Percentiles rank a stretch among this genome's conserved stretches.
Evolutionary conservation across 2,888 invertebrate genomes (phyloP).

Genomic region (Ischnus inquisitorius): DNA sequence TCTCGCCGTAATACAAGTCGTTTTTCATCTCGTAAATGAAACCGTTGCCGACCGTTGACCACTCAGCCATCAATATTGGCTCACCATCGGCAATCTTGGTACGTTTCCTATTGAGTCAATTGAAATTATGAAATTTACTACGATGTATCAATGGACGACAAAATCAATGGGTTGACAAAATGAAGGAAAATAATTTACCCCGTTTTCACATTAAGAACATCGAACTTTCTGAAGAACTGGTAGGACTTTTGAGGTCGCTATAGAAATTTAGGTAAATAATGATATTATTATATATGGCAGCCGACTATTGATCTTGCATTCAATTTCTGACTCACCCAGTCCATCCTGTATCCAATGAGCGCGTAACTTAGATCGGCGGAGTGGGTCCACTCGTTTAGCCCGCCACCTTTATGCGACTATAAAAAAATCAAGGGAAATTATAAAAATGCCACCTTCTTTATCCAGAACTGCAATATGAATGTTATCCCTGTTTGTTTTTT

Average conservation of each 20-base stretch:
- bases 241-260: conserved; percentile 91
- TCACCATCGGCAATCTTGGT: conserved; percentile 86
- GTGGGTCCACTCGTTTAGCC: conserved; percentile 70
- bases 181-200: conserved; percentile 84
- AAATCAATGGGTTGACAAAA: neutral
- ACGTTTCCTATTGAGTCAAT: conserved; percentile 82
- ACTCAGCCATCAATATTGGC: conserved; percentile 89
- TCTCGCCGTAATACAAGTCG: conserved; percentile 89
- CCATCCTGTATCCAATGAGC: conserved; percentile 79
- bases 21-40: conserved; percentile 90
- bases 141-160: neutral
- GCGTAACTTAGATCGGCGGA: conserved; percentile 81
- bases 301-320: neutral
- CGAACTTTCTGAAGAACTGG: conserved; percentile 88
- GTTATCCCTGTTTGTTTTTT: neutral
- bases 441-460: conserved; percentile 3
- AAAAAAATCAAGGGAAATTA: neutral
- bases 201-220: conserved; percentile 87
- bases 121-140: neutral
- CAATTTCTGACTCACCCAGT: conserved; percentile 74
- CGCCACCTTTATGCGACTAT: conserved; percentile 64
- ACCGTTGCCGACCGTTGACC: conserved; percentile 86
- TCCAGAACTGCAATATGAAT: no score
- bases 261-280: conserved; percentile 67
- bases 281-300: neutral